These are phyloP conservation scores for Pantala flavescens DNA, from an alignment of 1,140 invertebrate species.

Conservation along the genomic window DNA sequence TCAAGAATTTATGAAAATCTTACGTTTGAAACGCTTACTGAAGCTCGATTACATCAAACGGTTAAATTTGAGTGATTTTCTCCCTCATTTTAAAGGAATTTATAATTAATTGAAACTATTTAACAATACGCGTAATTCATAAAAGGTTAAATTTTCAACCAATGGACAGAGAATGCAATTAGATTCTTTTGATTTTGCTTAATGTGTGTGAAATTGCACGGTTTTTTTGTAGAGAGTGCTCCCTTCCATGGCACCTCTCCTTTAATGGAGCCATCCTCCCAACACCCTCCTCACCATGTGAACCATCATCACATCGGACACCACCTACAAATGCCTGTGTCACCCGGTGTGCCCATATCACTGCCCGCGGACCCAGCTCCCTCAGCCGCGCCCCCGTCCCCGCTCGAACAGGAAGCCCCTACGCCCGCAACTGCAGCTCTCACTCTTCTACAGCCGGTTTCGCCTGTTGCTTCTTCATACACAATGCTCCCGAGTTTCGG, in stretches of 20 bases:
- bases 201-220: not conserved
- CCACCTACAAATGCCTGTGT: conserved; percentile 31
- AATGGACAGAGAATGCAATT: too few species aligned
- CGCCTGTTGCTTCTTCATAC: conserved; percentile 38
- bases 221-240: not conserved
- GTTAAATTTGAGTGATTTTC: too few species aligned
- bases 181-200: not conserved
- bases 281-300: conserved; percentile 30
- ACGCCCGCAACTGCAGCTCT: conserved; percentile 46
- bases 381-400: conserved; percentile 20
- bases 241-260: not conserved
- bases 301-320: conserved; percentile 44
- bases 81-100: too few species aligned
- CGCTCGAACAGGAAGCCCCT: conserved; percentile 31
- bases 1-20: too few species aligned
- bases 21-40: too few species aligned
- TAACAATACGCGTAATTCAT: too few species aligned
- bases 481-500: conserved; percentile 61
- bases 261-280: not conserved
- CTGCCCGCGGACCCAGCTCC: conserved; percentile 43
- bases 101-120: too few species aligned
- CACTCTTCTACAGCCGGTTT: conserved; percentile 40
- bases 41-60: too few species aligned
- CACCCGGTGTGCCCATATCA: conserved; percentile 35
- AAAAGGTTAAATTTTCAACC: too few species aligned